Evolutionary conservation across 2,113 vertebrate genomes (phyloP), one percentile per base, ranked within the genome.

Genomic region (Panthera leo): DNA sequence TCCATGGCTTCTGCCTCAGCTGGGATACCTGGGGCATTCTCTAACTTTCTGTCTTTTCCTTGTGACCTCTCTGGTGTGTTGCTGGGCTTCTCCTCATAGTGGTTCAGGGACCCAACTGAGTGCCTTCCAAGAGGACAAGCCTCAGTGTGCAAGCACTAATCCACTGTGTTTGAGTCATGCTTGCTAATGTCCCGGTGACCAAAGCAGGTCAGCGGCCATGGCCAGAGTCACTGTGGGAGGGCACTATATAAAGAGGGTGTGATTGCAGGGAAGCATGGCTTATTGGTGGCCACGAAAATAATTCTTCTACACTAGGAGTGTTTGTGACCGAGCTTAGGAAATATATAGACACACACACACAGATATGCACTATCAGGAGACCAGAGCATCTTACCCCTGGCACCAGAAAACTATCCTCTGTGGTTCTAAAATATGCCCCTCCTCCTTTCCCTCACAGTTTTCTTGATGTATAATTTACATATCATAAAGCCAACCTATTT

Each of bases 401-500:
- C 65, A 79, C 31, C 79, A 63, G 39, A 15, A 85, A 78, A 68
- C n/a, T 85, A 18, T 31, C 5, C 21, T 92, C 67, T 48, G 29
- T 84, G 67, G 9, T 45, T 94, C 29, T 89, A 63, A 82, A 73
- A 61, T 76, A 78, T 36, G 19, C 15, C 39, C 51, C 9, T 51
- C 2, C 14, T 61, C 34, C 3, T 51, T 45, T 1, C 68, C 15
- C 58, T 48, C 31, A 48, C 7, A 36, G n/a, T 85, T 34, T 53
- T 27, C 36, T 55, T 51, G 39, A 31, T n/a, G 53, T 36, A 48
- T 89, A 85, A 93, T 85, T 96, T 78, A 71, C 42, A 63, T 23
- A 67, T 39, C 65, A 82, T 85, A 84, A 96, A 68, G 27, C 71
- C 36, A 45, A 53, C 61, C 70, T 96, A 34, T 88, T 94, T 86